Conservation (phyloP, 2,888 invertebrate genomes). For the Drosophila nr. perissopoda region DNA sequence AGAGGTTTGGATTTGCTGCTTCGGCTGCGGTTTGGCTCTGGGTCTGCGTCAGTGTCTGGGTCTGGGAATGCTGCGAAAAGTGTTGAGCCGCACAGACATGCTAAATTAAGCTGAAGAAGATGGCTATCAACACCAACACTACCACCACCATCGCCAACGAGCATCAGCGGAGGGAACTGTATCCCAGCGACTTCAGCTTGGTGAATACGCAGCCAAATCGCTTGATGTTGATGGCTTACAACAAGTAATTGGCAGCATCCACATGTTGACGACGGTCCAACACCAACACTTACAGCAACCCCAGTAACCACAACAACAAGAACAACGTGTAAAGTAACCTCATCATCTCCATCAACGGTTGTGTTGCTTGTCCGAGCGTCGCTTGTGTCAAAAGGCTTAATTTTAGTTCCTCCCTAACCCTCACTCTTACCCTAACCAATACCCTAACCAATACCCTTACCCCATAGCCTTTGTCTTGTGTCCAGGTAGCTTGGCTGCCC, state of each 20-base stretch:
- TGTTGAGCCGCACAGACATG: slow-evolving; percentile 79
- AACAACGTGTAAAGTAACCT: slow-evolving; percentile 37
- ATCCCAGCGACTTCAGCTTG: slow-evolving; percentile 23
- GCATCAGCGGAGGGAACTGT: slow-evolving; percentile 7
- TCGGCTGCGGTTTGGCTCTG: background rate
- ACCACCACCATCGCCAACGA: slow-evolving; percentile 28
- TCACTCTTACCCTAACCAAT: slow-evolving; percentile 11
- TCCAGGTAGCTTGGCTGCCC: slow-evolving; percentile 1
- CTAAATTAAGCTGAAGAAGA: slow-evolving; percentile 80
- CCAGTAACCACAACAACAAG: slow-evolving; percentile 39
- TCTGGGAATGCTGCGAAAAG: slow-evolving; percentile 59
- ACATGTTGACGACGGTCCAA: slow-evolving; percentile 59
- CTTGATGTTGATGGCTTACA: slow-evolving; percentile 80
- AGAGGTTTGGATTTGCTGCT: background rate
- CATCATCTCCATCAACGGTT: slow-evolving; percentile 65
- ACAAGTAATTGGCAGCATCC: slow-evolving; percentile 80
- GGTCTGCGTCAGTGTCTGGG: slow-evolving; percentile 19
- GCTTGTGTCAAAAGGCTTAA: slow-evolving; percentile 80
- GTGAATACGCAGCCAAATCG: slow-evolving; percentile 70
- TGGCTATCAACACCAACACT: slow-evolving; percentile 78
- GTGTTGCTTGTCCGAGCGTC: slow-evolving; percentile 63
- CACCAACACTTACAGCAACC: slow-evolving; percentile 41
- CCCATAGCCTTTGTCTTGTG: slow-evolving; percentile 5
- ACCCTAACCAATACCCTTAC: background rate
- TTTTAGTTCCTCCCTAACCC: slow-evolving; percentile 42